phyloP scores from a whole-genome alignment of 2,113 vertebrate species.

The Ariopsis seemanni region DNA sequence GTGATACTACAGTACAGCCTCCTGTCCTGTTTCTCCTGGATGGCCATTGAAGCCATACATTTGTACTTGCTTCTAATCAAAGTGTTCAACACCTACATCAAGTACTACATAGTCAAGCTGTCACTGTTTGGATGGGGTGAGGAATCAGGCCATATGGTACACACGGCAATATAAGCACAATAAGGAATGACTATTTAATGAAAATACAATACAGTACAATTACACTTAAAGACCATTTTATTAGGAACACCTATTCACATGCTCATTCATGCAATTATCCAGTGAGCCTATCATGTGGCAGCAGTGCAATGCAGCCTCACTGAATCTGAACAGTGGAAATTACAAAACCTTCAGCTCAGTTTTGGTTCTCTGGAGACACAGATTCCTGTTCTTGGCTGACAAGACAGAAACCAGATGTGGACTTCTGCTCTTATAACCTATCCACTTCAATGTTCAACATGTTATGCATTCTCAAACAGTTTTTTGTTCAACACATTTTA shows the following conservation, averaged over 20 bases:
- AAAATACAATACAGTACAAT: background rate
- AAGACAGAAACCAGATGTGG: background rate
- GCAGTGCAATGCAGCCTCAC: background rate
- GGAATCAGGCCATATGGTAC: constrained; percentile 1
- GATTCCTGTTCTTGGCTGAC: background rate
- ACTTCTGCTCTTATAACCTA: background rate
- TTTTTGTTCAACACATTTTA: too few relatives aligned
- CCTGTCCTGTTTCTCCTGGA: constrained; percentile 72
- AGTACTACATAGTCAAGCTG: constrained; percentile 66
- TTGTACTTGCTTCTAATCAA: constrained; percentile 68
- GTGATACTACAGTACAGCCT: constrained; percentile 66
- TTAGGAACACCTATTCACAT: too few relatives aligned
- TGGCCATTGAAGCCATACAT: constrained; percentile 72
- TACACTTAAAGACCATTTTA: background rate
- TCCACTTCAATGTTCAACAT: too few relatives aligned
- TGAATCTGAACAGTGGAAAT: background rate
- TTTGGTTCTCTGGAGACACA: too few relatives aligned
- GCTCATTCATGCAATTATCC: background rate
- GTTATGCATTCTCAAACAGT: background rate
- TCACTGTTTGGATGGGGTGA: constrained; percentile 72
- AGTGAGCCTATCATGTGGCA: background rate
- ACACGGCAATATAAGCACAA: background rate
- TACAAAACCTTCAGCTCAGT: background rate
- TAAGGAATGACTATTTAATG: background rate
- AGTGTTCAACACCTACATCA: constrained; percentile 70